Evolutionary conservation across 2,888 invertebrate genomes (phyloP).

Genomic region (Thymelicus sylvestris): DNA sequence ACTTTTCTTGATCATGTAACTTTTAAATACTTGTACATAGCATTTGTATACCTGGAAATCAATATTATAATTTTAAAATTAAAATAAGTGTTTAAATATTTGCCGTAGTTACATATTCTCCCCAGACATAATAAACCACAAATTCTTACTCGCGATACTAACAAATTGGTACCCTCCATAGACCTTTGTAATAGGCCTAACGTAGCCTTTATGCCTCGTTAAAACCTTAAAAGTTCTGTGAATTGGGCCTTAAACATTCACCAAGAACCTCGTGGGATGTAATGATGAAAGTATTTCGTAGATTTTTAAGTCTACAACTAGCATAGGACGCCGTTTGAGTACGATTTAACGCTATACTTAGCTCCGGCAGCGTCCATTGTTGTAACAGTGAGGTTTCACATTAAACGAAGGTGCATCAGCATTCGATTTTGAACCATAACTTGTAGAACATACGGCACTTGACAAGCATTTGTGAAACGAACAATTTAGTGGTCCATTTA

Average conservation of each 20-base stretch:
- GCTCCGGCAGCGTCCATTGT: constrained; percentile 18
- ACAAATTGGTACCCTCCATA: too few species aligned
- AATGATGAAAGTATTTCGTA: background rate
- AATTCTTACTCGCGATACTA: too few species aligned
- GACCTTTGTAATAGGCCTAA: too few species aligned
- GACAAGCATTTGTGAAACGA: constrained; percentile 36
- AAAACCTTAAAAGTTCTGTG: background rate
- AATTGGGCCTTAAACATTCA: background rate
- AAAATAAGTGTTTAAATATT: too few species aligned
- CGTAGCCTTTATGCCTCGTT: too few species aligned
- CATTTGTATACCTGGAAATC: too few species aligned
- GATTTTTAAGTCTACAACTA: constrained; percentile 2
- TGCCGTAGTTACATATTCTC: too few species aligned
- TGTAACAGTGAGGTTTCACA: constrained; percentile 2
- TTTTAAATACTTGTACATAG: too few species aligned
- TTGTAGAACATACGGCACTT: background rate
- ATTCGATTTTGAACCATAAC: constrained; percentile 8
- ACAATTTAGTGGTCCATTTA: constrained; percentile 26
- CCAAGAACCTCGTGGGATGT: too few species aligned
- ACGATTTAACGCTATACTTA: constrained; percentile 40
- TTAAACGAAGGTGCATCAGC: constrained; percentile 4
- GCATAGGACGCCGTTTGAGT: background rate
- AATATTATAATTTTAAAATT: too few species aligned
- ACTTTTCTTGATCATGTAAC: too few species aligned
- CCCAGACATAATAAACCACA: too few species aligned